Conservation (phyloP, 2,113 vertebrate species). For the Chaetops frenatus region DNA sequence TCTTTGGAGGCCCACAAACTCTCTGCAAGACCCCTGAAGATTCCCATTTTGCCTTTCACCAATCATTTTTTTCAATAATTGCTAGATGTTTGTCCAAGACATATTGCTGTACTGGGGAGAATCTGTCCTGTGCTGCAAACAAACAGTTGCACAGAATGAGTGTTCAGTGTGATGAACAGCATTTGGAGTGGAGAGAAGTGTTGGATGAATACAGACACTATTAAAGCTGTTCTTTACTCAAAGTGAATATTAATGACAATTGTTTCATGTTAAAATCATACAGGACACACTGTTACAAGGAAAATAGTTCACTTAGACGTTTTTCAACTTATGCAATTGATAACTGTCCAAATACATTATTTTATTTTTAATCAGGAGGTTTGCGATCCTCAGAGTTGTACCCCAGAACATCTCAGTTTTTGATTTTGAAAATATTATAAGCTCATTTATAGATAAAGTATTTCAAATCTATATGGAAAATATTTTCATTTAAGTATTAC, state of each 20-base stretch:
- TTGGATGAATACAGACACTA: constrained; percentile 54
- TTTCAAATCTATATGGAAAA: not conserved
- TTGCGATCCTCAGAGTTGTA: not conserved
- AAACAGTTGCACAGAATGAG: constrained; percentile 47
- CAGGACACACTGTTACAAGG: not conserved
- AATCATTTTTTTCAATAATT: constrained; percentile 53
- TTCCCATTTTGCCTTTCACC: constrained; percentile 37
- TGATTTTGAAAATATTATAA: not conserved
- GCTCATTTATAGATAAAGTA: not conserved
- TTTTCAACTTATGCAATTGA: not conserved
- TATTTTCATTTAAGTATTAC: not conserved
- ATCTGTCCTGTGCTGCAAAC: constrained; percentile 54
- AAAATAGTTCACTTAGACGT: not conserved
- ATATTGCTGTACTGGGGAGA: constrained; percentile 29
- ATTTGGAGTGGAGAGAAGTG: constrained; percentile 42
- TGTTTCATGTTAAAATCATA: not conserved
- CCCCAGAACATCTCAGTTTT: not conserved
- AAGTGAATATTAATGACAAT: constrained; percentile 61
- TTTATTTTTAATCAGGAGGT: not conserved
- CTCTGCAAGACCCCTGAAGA: constrained; percentile 5
- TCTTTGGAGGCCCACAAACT: constrained; percentile 18
- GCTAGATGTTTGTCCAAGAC: constrained; percentile 55
- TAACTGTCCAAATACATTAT: not conserved
- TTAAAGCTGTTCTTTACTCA: constrained; percentile 63
- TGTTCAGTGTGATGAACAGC: constrained; percentile 37